phyloP scores from a whole-genome alignment of 2,888 invertebrate species.

The Seladonia tumulorum region DNA sequence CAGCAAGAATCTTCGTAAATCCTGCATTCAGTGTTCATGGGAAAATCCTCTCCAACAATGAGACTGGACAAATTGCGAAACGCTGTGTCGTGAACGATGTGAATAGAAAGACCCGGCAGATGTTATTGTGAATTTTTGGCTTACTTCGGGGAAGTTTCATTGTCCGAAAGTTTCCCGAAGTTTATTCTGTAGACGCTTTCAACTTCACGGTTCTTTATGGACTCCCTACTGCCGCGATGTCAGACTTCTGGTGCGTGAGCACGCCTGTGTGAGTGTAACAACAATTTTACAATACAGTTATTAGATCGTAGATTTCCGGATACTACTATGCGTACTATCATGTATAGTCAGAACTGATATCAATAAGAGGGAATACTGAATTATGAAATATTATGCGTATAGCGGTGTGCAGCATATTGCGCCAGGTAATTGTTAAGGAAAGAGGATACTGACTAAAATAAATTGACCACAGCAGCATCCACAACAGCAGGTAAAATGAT shows the following conservation, averaged over 20 bases:
- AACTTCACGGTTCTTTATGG: not conserved
- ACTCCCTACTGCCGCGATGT: not conserved
- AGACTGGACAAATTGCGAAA: constrained; percentile 5
- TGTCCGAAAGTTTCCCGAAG: constrained; percentile 4
- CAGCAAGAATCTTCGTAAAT: not conserved
- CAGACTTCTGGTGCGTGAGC: not conserved
- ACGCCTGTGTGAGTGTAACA: not conserved
- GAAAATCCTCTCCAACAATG: not conserved
- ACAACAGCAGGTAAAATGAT: not conserved
- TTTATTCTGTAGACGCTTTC: constrained; percentile 10
- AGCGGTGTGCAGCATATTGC: not conserved
- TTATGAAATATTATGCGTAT: not conserved
- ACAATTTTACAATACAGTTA: not conserved
- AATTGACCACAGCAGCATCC: not conserved
- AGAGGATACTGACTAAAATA: not conserved
- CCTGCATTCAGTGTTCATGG: not conserved
- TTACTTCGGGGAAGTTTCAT: not conserved
- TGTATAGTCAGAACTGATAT: not conserved
- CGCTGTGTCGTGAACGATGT: not conserved
- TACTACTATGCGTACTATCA: not conserved
- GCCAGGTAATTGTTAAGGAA: not conserved
- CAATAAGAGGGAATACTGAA: not conserved
- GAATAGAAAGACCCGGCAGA: not conserved
- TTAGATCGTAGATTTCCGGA: not conserved
- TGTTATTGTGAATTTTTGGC: constrained; percentile 9